A percentile compares a stretch with the other conserved stretches of the same genome.
phyloP scores from a whole-genome alignment of 1,140 invertebrate genomes.

The Rhagoletis pomonella region DNA sequence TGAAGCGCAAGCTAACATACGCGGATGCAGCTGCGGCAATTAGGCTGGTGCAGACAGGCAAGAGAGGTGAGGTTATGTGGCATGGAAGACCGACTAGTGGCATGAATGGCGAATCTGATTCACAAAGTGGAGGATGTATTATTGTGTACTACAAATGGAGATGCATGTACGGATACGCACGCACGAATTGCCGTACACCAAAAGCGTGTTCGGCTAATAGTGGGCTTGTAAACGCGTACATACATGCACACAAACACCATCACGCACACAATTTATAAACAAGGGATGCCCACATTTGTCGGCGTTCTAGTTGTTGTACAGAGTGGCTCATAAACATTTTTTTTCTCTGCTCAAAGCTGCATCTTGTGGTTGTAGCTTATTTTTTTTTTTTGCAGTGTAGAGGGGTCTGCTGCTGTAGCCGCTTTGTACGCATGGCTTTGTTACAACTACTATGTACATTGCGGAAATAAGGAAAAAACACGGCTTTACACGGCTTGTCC shows the following conservation, averaged over 20 bases:
- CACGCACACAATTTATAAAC: no score
- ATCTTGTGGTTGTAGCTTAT: no score
- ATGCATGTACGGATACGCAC: background rate
- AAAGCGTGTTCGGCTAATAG: background rate
- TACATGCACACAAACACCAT: no score
- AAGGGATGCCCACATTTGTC: no score
- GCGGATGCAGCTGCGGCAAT: background rate
- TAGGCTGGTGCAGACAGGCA: background rate
- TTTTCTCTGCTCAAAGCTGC: no score
- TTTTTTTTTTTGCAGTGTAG: background rate
- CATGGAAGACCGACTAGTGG: background rate
- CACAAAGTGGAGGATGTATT: background rate
- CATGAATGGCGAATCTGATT: background rate
- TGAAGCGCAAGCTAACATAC: background rate
- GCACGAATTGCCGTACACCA: background rate
- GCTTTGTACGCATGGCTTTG: background rate
- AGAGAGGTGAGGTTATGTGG: background rate
- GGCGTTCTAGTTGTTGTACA: background rate
- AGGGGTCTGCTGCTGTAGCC: background rate
- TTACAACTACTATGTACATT: background rate
- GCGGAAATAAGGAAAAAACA: background rate
- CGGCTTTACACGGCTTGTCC: slow-evolving; percentile 1
- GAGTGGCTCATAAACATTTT: background rate
- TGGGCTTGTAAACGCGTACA: no score
- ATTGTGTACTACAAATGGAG: background rate